Evolutionary conservation across 1,140 invertebrate genomes (phyloP).

Genomic region (Colletes latitarsis): DNA sequence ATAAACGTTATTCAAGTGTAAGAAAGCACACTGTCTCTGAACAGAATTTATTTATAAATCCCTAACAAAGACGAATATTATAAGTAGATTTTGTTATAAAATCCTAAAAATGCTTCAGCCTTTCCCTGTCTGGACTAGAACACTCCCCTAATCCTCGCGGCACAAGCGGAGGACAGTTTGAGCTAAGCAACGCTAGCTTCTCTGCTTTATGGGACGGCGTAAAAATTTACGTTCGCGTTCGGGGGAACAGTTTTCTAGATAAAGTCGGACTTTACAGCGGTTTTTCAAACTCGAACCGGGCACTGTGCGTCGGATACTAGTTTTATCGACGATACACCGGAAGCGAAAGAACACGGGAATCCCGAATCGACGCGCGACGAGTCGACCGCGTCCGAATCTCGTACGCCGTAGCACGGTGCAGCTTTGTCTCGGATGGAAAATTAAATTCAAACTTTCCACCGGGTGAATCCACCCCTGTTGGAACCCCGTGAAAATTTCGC

Average conservation of each 20-base stretch:
- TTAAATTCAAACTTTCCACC: constrained; percentile 60
- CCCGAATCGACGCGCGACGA: constrained; percentile 4
- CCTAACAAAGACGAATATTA: too few species aligned
- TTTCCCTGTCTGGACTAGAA: too few species aligned
- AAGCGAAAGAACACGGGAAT: neutral
- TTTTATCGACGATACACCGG: constrained; percentile 18
- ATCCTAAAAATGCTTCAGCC: too few species aligned
- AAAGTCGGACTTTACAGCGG: constrained; percentile 1
- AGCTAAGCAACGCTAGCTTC: neutral
- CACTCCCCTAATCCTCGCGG: constrained; percentile 4
- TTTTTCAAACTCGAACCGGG: too few species aligned
- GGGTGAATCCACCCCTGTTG: neutral
- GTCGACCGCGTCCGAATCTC: neutral
- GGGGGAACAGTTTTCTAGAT: neutral
- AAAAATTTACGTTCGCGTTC: constrained; percentile 33
- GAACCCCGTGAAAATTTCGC: constrained; percentile 10
- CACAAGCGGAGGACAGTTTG: neutral
- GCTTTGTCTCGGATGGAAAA: constrained; percentile 42
- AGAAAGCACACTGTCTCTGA: too few species aligned
- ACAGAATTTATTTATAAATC: too few species aligned
- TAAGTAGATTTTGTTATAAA: too few species aligned
- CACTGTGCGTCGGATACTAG: neutral
- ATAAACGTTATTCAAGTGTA: too few species aligned
- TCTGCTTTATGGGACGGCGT: constrained; percentile 17
- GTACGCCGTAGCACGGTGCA: neutral